Evolutionary conservation across 2,797 vertebrate species (phyloP).

Genomic region (Clarias platycephalus): DNA sequence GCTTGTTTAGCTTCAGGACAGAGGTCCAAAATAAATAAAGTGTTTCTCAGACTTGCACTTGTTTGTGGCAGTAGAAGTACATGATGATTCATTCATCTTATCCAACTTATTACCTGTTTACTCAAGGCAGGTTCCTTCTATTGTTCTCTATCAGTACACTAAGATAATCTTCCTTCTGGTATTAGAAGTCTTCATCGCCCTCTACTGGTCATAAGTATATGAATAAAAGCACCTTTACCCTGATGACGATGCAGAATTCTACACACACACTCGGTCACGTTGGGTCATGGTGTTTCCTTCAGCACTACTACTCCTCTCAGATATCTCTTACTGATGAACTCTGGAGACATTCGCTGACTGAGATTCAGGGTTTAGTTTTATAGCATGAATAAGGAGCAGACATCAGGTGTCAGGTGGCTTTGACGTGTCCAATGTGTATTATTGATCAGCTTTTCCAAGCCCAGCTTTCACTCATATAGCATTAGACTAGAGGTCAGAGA

Average conservation of each 20-base stretch:
- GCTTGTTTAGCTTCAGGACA: not conserved
- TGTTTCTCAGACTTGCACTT: not conserved
- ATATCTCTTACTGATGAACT: conserved; percentile 1
- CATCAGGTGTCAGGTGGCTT: conserved; percentile 17
- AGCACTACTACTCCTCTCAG: conserved; percentile 3
- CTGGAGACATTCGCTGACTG: not conserved
- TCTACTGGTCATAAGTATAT: conserved; percentile 18
- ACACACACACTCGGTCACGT: not conserved
- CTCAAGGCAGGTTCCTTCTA: not conserved
- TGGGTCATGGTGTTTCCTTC: not conserved
- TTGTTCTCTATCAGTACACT: conserved; percentile 32
- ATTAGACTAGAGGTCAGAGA: conserved; percentile 40
- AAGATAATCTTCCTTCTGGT: conserved; percentile 4
- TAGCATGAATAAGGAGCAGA: conserved; percentile 13
- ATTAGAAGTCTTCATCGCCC: conserved; percentile 5
- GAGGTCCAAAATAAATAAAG: not conserved
- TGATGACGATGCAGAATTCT: not conserved
- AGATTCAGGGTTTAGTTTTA: conserved; percentile 15
- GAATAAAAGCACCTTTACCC: not conserved
- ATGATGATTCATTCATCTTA: not conserved
- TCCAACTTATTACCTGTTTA: not conserved
- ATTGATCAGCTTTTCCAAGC: conserved; percentile 33
- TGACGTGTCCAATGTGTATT: not conserved
- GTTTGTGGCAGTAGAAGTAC: not conserved
- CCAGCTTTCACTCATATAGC: conserved; percentile 23